phyloP scores from a whole-genome alignment of 2,888 invertebrate species.

The Tetropium fuscum region DNA sequence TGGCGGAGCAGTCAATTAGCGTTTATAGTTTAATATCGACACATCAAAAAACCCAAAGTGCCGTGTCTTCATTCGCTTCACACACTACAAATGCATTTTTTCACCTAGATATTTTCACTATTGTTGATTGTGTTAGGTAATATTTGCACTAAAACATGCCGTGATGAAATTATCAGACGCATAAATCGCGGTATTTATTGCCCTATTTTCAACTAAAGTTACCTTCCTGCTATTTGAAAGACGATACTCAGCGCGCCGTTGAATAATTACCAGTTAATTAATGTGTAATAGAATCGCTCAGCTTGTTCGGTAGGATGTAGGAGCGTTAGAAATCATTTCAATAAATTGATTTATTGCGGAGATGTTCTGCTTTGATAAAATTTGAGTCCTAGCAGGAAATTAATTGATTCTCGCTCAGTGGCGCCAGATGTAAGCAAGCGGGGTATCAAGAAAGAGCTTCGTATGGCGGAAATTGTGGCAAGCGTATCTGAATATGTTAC shows the following conservation, averaged over 20 bases:
- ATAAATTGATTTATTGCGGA: neutral
- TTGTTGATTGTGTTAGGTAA: constrained; percentile 21
- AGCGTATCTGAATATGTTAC: too few species aligned
- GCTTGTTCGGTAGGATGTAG: neutral
- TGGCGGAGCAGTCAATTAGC: constrained; percentile 16
- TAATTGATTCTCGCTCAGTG: too few species aligned
- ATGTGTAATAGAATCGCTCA: neutral
- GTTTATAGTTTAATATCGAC: constrained; percentile 8
- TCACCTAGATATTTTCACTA: neutral
- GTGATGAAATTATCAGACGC: constrained; percentile 14
- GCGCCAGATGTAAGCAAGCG: too few species aligned
- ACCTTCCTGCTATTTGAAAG: constrained; percentile 27
- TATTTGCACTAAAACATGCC: constrained; percentile 20
- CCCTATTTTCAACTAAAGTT: constrained; percentile 26
- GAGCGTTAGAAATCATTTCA: neutral
- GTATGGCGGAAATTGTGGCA: too few species aligned
- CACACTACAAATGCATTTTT: neutral
- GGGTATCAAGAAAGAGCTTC: too few species aligned
- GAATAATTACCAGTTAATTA: constrained; percentile 16
- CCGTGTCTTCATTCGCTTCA: constrained; percentile 4
- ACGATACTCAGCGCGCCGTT: constrained; percentile 9
- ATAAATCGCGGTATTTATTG: constrained; percentile 13
- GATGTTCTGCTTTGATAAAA: too few species aligned
- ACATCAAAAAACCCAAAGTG: constrained; percentile 16
- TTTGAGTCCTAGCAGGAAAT: too few species aligned